These are phyloP conservation scores for Luperina testacea DNA, from an alignment of 2,888 invertebrate species.

Conservation along the genomic window DNA sequence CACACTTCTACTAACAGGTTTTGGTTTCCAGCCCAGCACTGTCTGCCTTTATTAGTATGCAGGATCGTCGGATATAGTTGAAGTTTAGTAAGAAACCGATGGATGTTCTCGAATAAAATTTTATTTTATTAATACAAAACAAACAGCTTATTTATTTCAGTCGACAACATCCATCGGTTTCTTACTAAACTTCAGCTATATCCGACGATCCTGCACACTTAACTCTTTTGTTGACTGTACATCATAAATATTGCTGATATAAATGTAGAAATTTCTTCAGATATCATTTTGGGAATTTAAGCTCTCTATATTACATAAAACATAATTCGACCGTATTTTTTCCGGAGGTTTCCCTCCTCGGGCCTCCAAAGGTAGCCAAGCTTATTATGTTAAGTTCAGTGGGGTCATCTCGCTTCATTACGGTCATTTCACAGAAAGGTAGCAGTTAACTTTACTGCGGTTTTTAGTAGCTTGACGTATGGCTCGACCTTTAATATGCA, in stretches of 20 bases:
- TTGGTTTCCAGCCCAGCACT: neutral
- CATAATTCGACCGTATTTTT: conserved; percentile 36
- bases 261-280: neutral
- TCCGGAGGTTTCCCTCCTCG: conserved; percentile 41
- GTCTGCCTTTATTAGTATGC: neutral
- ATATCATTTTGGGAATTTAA: neutral
- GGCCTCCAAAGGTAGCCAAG: conserved; percentile 36
- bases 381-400: conserved; percentile 60
- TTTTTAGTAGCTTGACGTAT: conserved; percentile 52
- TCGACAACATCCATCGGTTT: too few species aligned
- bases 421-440: conserved; percentile 45
- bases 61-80: too few species aligned
- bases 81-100: too few species aligned
- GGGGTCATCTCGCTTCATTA: conserved; percentile 56
- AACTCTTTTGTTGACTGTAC: too few species aligned
- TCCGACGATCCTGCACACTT: too few species aligned
- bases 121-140: too few species aligned
- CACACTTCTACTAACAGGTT: neutral
- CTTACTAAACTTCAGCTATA: too few species aligned
- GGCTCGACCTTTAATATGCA: conserved; percentile 50
- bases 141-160: too few species aligned
- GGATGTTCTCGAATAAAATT: too few species aligned
- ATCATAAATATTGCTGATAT: too few species aligned
- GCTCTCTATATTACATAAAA: conserved; percentile 19
- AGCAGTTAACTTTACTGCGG: conserved; percentile 45